Base-by-base conservation (phyloP, 2,113 vertebrate genomes). In the Odontophorus gujanensis region DNA sequence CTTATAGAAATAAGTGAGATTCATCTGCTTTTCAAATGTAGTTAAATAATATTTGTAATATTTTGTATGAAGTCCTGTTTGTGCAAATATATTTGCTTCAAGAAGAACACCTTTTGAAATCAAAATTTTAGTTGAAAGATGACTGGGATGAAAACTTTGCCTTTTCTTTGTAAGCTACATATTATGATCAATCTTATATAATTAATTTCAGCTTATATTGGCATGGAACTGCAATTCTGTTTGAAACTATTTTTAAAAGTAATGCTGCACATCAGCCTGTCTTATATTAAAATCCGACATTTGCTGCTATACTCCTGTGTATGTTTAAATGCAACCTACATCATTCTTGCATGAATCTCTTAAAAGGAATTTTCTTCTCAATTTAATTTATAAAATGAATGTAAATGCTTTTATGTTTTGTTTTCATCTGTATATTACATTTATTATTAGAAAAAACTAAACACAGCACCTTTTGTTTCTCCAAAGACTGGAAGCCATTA, bases 391-490 rank as follows among this genome's bases (percentile, higher is more conserved):
- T 80, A 85, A 85, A 58, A 38, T 10, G 20, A 57, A 12, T 79
- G 95, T 81, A 96, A 96, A 94, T 85, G 72, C 40, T 87, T 96
- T 96, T 89, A 78, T 90, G 81, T 86, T 92, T 96, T 92, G 63
- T 75, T 97, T 96, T 95, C 68, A 90, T 63, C 75, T 86, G 25
- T 43, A 30, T 83, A 65, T 96, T 88, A 95, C 89, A 95, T 80
- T 92, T 96, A 94, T 95, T 96, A 94, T 59, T 38, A 90, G 77
- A 84, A 97, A 90, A 93, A 65, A 51, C 87, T 95, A 82, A 94
- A 87, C 85, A 50, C 86, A 97, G 93, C 92, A 97, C 74, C 94
- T 97, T 95, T 96, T 94, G 38, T 93, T 92, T 96, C 96, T 97
- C 96, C 74, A 77, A 95, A 97, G 96, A 93, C 50, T 81, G 58